phyloP scores from a whole-genome alignment of 2,888 invertebrate genomes.

The Drosophila mayaguana region DNA sequence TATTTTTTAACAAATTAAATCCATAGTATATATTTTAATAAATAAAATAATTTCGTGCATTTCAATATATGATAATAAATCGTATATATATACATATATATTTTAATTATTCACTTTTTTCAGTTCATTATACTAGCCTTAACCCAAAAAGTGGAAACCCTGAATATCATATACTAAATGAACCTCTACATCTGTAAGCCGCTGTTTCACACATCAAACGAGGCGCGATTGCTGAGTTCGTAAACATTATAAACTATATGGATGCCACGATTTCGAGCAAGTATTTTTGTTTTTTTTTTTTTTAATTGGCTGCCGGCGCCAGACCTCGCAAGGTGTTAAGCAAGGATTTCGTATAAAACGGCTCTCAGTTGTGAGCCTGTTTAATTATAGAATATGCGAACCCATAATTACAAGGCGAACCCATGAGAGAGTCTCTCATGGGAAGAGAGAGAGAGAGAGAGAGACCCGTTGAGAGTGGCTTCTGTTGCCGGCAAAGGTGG shows the following conservation, averaged over 20 bases:
- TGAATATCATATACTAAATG: conserved; percentile 28
- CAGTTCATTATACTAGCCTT: no score
- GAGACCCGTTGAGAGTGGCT: conserved; percentile 25
- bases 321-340: conserved; percentile 19
- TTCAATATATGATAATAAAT: no score
- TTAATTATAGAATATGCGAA: conserved; percentile 75
- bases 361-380: conserved; percentile 53
- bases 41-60: no score
- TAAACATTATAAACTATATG: conserved; percentile 33
- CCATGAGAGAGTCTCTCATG: conserved; percentile 3
- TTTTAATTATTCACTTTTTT: no score
- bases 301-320: conserved; percentile 72
- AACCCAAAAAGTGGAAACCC: no score
- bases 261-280: conserved; percentile 26
- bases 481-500: conserved; percentile 64
- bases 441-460: conserved; percentile 14
- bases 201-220: conserved; percentile 34
- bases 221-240: neutral
- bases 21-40: no score
- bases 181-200: neutral
- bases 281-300: conserved; percentile 45
- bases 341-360: conserved; percentile 60
- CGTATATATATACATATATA: no score
- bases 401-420: conserved; percentile 66
- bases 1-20: no score